These are phyloP conservation scores for Beaufortia kweichowensis DNA, from an alignment of 2,113 vertebrate genomes.

Conservation along the genomic window DNA sequence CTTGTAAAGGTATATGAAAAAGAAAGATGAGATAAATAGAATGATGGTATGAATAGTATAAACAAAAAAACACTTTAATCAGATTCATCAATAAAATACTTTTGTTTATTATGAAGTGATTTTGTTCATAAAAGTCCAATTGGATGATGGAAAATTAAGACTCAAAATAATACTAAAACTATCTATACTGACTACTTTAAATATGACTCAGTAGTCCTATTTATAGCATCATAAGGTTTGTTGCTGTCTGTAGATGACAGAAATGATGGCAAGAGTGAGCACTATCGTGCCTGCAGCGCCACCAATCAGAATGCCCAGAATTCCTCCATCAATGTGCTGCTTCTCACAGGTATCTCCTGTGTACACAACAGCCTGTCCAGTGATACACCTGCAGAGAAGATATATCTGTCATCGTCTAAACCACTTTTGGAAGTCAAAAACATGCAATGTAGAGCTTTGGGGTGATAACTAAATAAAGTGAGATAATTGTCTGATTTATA, in stretches of 20 bases:
- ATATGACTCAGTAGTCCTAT: neutral
- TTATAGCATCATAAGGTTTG: neutral
- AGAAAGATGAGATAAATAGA: neutral
- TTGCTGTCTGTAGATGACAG: conserved; percentile 55
- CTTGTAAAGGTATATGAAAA: conserved; percentile 6
- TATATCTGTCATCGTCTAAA: neutral
- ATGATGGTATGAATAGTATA: neutral
- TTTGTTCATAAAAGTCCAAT: conserved; percentile 26
- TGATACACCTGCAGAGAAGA: conserved; percentile 58
- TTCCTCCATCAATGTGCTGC: conserved; percentile 45
- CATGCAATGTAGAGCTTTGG: neutral
- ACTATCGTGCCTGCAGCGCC: conserved; percentile 54
- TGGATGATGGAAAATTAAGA: neutral
- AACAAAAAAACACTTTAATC: neutral
- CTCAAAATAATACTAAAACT: neutral
- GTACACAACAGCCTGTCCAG: conserved; percentile 60
- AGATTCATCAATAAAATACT: conserved; percentile 6
- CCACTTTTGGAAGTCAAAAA: neutral
- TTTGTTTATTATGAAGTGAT: neutral
- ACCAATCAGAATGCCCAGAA: conserved; percentile 65
- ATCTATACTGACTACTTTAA: neutral
- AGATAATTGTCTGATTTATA: neutral
- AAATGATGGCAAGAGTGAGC: conserved; percentile 61
- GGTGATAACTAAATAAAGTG: neutral
- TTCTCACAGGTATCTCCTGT: conserved; percentile 62